These are phyloP conservation scores for Leptestheria dahalacensis DNA, from an alignment of 1,140 invertebrate genomes.

Conservation along the genomic window DNA sequence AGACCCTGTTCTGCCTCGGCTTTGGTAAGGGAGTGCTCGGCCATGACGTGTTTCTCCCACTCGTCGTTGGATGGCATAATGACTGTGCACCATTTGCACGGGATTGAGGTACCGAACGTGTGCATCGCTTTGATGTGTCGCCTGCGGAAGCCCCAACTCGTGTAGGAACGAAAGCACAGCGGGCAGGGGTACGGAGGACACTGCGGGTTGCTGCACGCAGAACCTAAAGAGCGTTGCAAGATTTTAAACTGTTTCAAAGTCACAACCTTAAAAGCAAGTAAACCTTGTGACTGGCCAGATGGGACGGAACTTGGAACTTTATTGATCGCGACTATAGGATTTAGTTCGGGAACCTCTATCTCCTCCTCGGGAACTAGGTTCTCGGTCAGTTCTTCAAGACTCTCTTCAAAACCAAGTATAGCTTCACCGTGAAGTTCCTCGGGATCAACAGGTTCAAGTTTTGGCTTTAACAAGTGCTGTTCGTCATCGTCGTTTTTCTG, in stretches of 20 bases:
- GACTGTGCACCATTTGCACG: constrained; percentile 40
- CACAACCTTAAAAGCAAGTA: background rate
- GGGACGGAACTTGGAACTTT: background rate
- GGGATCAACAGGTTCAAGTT: background rate
- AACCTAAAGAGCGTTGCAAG: background rate
- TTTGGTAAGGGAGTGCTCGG: constrained; percentile 36
- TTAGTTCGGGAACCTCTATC: background rate
- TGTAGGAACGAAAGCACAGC: constrained; percentile 44
- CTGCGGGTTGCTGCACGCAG: constrained; percentile 15
- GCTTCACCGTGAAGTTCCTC: background rate
- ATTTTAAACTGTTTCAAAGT: background rate
- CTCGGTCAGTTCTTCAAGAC: background rate
- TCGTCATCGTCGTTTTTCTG: background rate
- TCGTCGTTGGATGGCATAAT: constrained; percentile 37
- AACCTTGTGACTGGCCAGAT: background rate
- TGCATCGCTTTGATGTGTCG: constrained; percentile 45
- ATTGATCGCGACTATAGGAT: background rate
- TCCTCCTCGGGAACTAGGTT: background rate
- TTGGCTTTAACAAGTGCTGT: background rate
- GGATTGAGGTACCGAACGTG: constrained; percentile 33
- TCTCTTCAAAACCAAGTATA: background rate
- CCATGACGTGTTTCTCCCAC: constrained; percentile 41
- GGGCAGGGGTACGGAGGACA: constrained; percentile 41
- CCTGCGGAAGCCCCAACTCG: constrained; percentile 44
- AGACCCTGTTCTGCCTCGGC: constrained; percentile 41